phyloP scores from a whole-genome alignment of 1,140 invertebrate genomes.

The Drosophila burlai region DNA sequence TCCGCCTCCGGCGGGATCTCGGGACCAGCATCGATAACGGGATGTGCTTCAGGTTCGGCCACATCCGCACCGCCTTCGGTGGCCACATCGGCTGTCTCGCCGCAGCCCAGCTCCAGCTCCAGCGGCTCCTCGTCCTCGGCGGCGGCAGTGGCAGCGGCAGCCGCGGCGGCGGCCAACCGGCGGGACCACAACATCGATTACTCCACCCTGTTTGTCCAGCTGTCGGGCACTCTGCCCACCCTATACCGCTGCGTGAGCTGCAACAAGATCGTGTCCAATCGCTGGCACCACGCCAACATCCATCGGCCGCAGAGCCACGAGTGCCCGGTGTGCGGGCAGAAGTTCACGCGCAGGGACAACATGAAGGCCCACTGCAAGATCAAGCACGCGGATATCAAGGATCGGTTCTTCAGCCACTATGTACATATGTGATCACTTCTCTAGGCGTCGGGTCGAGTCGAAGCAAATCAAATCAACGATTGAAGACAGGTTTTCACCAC shows the following conservation, averaged over 20 bases:
- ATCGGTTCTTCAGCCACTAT: constrained; percentile 85
- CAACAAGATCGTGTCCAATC: constrained; percentile 90
- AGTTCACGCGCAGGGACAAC: constrained; percentile 90
- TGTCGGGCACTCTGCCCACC: constrained; percentile 82
- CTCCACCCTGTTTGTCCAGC: constrained; percentile 82
- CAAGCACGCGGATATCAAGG: constrained; percentile 88
- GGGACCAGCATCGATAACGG: constrained; percentile 15
- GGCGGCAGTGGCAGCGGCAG: constrained; percentile 48
- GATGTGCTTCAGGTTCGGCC: constrained; percentile 21
- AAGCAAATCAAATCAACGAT: constrained; percentile 29
- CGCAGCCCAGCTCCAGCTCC: constrained; percentile 63
- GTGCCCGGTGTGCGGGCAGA: constrained; percentile 89
- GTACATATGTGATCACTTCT: constrained; percentile 86
- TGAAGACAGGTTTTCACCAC: constrained; percentile 36
- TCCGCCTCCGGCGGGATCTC: background rate
- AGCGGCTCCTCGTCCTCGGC: constrained; percentile 55
- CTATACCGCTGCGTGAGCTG: constrained; percentile 86
- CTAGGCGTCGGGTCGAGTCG: constrained; percentile 72
- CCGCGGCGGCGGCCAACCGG: constrained; percentile 76
- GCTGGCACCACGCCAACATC: constrained; percentile 90
- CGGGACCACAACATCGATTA: constrained; percentile 85
- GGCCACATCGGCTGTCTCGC: constrained; percentile 33
- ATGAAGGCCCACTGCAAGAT: constrained; percentile 89
- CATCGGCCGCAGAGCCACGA: constrained; percentile 90
- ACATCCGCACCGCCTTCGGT: constrained; percentile 30